Conservation (phyloP, 2,113 vertebrate genomes). For the Grammomys dolichurus region DNA sequence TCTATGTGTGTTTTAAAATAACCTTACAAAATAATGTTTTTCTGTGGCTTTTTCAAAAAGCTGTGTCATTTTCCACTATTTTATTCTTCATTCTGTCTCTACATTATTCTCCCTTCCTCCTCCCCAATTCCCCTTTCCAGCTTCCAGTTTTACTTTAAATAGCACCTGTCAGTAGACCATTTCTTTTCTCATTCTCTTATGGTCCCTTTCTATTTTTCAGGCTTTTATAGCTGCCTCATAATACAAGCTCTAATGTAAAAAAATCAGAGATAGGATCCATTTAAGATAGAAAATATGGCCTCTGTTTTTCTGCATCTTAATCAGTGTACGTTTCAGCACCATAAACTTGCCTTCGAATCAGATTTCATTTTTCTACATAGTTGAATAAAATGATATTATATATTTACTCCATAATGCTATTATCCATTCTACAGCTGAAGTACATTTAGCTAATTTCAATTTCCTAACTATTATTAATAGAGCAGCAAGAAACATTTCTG, state of each 20-base stretch:
- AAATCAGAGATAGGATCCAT: no score
- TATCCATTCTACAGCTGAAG: not conserved
- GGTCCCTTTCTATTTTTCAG: not conserved
- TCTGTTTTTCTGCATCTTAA: not conserved
- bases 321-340: not conserved
- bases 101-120: not conserved
- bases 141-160: not conserved
- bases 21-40: not conserved
- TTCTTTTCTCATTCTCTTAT: not conserved
- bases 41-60: not conserved
- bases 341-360: not conserved
- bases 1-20: not conserved
- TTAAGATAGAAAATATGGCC: no score
- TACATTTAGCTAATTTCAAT: not conserved
- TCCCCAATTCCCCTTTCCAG: fast-evolving
- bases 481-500: not conserved
- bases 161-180: no score
- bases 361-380: not conserved
- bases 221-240: not conserved
- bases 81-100: not conserved
- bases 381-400: not conserved
- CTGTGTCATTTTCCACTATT: not conserved
- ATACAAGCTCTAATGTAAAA: not conserved
- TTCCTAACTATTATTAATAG: not conserved
- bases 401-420: not conserved